Percentiles rank a stretch among this genome's conserved stretches.
Evolutionary conservation across 2,113 vertebrate genomes (phyloP).

Genomic region (Pungitius pungitius): DNA sequence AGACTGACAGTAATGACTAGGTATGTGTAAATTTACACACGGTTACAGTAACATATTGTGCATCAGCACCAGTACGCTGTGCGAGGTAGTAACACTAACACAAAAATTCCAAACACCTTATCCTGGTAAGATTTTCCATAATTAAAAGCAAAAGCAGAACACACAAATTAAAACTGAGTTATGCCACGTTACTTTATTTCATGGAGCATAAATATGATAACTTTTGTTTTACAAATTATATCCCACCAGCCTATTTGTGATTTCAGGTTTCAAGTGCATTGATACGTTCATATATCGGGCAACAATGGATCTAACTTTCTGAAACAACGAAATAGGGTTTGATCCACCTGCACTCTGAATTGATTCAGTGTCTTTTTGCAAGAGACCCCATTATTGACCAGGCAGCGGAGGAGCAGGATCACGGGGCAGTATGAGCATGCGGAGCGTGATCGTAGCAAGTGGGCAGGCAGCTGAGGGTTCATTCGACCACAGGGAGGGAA

Average conservation of each 20-base stretch:
- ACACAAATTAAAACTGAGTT: not conserved
- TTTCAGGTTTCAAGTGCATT: slow-evolving; percentile 7
- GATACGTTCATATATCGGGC: slow-evolving; percentile 15
- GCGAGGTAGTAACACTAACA: not conserved
- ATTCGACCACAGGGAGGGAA: slow-evolving; percentile 44
- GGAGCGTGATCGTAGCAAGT: slow-evolving; percentile 40
- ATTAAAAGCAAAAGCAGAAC: not conserved
- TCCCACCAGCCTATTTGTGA: not conserved
- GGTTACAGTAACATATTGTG: slow-evolving; percentile 3
- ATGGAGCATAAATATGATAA: not conserved
- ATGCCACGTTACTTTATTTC: not conserved
- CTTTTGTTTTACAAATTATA: not conserved
- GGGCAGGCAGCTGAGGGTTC: slow-evolving; percentile 31
- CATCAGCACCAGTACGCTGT: not conserved
- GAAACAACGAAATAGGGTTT: slow-evolving; percentile 26
- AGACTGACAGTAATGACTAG: slow-evolving; percentile 31
- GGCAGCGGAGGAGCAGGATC: slow-evolving; percentile 15
- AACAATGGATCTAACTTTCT: slow-evolving; percentile 34
- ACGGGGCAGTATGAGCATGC: slow-evolving; percentile 17
- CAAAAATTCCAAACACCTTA: slow-evolving; percentile 5
- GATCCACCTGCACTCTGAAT: slow-evolving; percentile 35
- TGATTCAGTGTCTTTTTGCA: slow-evolving; percentile 34
- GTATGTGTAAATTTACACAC: slow-evolving; percentile 27
- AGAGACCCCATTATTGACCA: slow-evolving; percentile 34
- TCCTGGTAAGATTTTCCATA: not conserved